phyloP scores from a whole-genome alignment of 2,113 vertebrate species.

The Pongo abelii region DNA sequence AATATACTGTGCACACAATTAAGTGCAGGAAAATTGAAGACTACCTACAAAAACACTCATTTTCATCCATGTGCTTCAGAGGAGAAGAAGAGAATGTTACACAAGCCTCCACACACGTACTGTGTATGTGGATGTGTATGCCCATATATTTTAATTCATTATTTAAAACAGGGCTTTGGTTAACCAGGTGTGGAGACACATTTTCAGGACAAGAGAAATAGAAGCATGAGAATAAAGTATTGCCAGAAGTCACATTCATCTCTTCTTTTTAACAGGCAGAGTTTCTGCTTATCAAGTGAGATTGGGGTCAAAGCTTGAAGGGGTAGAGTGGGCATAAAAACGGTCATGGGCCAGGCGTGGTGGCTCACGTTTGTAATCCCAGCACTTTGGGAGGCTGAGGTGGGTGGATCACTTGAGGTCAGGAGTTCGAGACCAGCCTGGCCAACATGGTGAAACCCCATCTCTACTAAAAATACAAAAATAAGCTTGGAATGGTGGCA shows the following conservation, averaged over 20 bases:
- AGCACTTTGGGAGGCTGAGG: too few species aligned
- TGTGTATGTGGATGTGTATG: not conserved
- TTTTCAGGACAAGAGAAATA: not conserved
- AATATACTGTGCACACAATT: not conserved
- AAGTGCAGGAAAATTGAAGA: not conserved
- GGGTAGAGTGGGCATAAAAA: not conserved
- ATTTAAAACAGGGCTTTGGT: not conserved
- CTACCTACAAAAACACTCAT: not conserved
- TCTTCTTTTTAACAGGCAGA: not conserved
- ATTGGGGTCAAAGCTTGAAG: not conserved
- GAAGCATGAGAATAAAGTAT: not conserved
- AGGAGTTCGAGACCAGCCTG: too few species aligned
- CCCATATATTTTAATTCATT: not conserved
- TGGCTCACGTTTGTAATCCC: too few species aligned
- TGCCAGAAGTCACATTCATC: not conserved
- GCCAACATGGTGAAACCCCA: too few species aligned
- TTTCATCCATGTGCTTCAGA: not conserved
- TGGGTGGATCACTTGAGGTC: too few species aligned
- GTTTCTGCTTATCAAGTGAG: not conserved
- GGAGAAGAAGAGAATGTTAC: not conserved
- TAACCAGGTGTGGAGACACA: not conserved
- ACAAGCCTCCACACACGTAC: not conserved
- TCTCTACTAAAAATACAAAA: too few species aligned
- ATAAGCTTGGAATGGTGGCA: too few species aligned
- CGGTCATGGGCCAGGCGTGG: too few species aligned